Percentiles rank a stretch among this genome's conserved stretches.
phyloP scores from a whole-genome alignment of 2,888 invertebrate species.

The Epinotia ramella region DNA sequence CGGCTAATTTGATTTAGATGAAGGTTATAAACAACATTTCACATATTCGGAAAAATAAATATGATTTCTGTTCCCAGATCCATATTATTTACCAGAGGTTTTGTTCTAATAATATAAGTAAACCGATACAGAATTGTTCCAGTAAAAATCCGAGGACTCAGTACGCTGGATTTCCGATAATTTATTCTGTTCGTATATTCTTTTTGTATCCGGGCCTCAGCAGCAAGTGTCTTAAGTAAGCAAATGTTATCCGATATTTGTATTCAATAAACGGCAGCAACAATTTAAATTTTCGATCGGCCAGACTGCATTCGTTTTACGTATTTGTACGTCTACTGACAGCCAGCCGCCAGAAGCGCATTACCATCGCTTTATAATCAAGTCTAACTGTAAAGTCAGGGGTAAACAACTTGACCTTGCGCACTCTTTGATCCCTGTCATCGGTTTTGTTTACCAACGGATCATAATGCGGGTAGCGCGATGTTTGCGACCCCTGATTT shows the following conservation, averaged over 20 bases:
- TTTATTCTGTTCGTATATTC: conserved; percentile 10
- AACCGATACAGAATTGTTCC: conserved; percentile 1
- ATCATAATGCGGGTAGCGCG: conserved; percentile 31
- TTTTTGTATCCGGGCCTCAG: conserved; percentile 28
- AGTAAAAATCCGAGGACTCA: conserved; percentile 5
- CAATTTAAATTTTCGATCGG: conserved; percentile 39
- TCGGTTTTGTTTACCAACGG: conserved; percentile 16
- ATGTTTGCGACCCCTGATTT: conserved; percentile 13
- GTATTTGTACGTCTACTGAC: conserved; percentile 50
- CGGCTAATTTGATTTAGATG: conserved; percentile 24
- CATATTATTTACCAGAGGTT: background rate
- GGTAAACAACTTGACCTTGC: conserved; percentile 77
- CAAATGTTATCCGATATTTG: conserved; percentile 27
- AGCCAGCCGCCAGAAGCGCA: conserved; percentile 55
- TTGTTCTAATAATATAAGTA: background rate
- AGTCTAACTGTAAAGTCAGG: conserved; percentile 60
- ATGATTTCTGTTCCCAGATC: too few species aligned
- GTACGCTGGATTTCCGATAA: background rate
- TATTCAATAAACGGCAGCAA: conserved; percentile 30
- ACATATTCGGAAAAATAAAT: background rate
- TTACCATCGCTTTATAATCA: conserved; percentile 73
- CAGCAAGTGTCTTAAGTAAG: conserved; percentile 10
- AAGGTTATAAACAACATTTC: background rate
- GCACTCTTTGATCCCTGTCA: conserved; percentile 61
- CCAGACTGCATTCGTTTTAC: conserved; percentile 40